phyloP scores from a whole-genome alignment of 2,888 invertebrate species.

The Synergus umbraculus region DNA sequence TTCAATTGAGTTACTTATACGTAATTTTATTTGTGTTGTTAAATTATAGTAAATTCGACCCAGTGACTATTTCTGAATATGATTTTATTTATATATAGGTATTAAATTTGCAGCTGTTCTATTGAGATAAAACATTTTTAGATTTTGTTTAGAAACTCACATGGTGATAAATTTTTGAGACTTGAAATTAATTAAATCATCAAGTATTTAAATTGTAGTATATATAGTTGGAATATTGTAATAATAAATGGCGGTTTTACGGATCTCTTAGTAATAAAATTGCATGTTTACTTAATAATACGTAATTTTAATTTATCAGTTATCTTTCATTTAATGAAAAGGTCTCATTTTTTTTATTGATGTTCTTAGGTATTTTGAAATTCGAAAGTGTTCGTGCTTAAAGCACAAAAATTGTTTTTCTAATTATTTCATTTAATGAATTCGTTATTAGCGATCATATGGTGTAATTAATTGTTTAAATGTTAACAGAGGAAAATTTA shows the following conservation, averaged over 20 bases:
- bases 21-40: neutral
- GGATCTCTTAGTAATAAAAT: constrained; percentile 16
- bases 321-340: neutral
- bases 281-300: neutral
- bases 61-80: neutral
- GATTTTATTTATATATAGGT: too few relatives aligned
- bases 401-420: neutral
- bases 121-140: neutral
- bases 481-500: neutral
- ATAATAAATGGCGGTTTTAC: neutral
- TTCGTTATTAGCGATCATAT: neutral
- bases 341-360: neutral
- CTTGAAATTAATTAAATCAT: neutral
- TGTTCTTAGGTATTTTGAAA: neutral
- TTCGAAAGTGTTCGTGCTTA: neutral
- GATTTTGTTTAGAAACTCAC: neutral
- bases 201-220: neutral
- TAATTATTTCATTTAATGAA: neutral
- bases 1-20: neutral
- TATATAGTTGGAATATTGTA: constrained; percentile 6
- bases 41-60: neutral
- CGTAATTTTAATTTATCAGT: neutral
- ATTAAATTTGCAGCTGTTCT: too few relatives aligned
- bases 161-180: neutral
- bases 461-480: neutral